phyloP scores from a whole-genome alignment of 35 echinoderm and acorn worm species.

The Ophiothrix spiculata region DNA sequence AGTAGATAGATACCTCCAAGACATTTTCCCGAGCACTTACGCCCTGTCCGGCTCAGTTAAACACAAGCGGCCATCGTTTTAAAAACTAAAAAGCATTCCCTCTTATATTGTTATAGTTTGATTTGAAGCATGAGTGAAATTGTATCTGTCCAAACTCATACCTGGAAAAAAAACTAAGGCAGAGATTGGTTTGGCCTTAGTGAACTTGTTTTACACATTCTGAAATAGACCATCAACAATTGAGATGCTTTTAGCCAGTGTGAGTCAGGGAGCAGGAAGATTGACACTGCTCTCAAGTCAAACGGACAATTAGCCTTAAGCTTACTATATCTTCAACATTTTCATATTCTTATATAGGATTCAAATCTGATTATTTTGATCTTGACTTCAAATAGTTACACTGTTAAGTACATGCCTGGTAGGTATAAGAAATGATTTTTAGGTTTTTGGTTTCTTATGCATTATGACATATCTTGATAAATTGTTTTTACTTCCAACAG shows the following conservation, averaged over 20 bases:
- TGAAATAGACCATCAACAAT: background rate
- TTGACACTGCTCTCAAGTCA: background rate
- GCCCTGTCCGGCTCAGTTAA: slow-evolving; percentile 6
- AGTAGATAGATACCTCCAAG: background rate
- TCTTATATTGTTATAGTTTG: background rate
- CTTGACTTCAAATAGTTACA: background rate
- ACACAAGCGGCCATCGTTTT: background rate
- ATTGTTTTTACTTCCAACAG: no score
- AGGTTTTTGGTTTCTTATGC: no score
- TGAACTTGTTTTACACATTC: slow-evolving; percentile 10
- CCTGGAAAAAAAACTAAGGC: background rate
- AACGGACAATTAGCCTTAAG: background rate
- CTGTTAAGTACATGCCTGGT: background rate
- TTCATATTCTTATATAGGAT: background rate
- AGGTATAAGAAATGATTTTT: no score
- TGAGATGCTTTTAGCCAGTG: background rate
- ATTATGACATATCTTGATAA: no score
- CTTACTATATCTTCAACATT: background rate
- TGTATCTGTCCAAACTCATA: background rate
- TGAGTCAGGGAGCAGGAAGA: background rate
- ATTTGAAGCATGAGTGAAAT: background rate
- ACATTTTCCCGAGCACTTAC: slow-evolving; percentile 8
- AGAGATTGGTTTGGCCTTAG: background rate
- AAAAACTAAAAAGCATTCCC: background rate
- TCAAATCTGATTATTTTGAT: background rate